Evolutionary conservation across 2,888 invertebrate species (phyloP).

Genomic region (Phengaris arion): DNA sequence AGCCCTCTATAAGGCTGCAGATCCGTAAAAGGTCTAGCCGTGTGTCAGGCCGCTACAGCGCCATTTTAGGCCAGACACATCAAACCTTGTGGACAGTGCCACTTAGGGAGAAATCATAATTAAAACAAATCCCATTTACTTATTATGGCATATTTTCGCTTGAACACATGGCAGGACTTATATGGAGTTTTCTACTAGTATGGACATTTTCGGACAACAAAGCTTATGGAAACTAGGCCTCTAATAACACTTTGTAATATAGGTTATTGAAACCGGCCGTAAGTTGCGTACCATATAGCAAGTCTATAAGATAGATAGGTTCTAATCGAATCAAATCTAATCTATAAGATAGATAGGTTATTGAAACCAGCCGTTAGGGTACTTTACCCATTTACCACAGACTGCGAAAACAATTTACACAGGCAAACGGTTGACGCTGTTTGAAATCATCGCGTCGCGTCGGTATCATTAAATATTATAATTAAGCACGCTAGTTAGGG

Average conservation of each 20-base stretch:
- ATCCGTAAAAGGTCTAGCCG: constrained; percentile 68
- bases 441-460: too few relatives aligned
- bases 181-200: not conserved
- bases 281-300: too few relatives aligned
- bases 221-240: not conserved
- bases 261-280: too few relatives aligned
- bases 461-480: too few relatives aligned
- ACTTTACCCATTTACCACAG: too few relatives aligned
- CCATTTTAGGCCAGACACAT: constrained; percentile 65
- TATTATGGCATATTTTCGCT: constrained; percentile 21
- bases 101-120: constrained; percentile 39
- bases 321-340: too few relatives aligned
- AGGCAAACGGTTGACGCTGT: too few relatives aligned
- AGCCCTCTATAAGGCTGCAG: constrained; percentile 58
- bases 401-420: too few relatives aligned
- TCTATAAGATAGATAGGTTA: too few relatives aligned
- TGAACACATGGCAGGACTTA: not conserved
- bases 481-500: too few relatives aligned
- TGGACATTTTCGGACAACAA: not conserved
- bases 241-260: not conserved
- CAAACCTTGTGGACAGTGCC: constrained; percentile 46
- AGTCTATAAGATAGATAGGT: too few relatives aligned
- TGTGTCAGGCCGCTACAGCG: constrained; percentile 50
- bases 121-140: constrained; percentile 35
- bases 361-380: too few relatives aligned